Evolutionary conservation across 2,797 vertebrate species (phyloP).

Genomic region (Danio tinwini): DNA sequence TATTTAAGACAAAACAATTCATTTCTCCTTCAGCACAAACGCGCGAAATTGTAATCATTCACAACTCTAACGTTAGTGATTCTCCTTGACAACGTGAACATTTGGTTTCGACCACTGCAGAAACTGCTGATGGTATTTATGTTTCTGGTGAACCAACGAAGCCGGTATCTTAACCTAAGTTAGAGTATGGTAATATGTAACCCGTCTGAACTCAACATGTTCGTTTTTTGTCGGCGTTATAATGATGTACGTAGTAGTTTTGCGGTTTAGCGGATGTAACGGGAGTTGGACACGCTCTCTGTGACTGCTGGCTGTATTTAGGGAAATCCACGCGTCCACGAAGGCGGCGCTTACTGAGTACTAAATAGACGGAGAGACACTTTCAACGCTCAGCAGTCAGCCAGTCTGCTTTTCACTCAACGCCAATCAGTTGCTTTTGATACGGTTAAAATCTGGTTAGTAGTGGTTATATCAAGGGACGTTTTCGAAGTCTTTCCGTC

Average conservation of each 20-base stretch:
- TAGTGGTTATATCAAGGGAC: slow-evolving; percentile 9
- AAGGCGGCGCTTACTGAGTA: slow-evolving; percentile 52
- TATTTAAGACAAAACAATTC: background rate
- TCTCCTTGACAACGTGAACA: background rate
- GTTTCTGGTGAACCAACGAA: background rate
- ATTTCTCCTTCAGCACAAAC: background rate
- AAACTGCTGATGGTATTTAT: too few relatives aligned
- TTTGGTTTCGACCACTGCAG: background rate
- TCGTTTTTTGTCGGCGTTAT: background rate
- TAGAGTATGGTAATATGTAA: background rate
- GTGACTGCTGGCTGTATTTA: slow-evolving; percentile 28
- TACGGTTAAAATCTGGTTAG: background rate
- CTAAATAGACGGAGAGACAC: slow-evolving; percentile 8
- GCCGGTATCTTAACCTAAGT: background rate
- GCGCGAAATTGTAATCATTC: background rate
- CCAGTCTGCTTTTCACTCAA: slow-evolving; percentile 7
- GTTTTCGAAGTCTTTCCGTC: background rate
- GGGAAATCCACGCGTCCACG: slow-evolving; percentile 53
- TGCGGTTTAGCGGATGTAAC: slow-evolving; percentile 3
- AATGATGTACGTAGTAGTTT: background rate
- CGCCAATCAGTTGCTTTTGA: background rate
- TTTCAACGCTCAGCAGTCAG: slow-evolving; percentile 24
- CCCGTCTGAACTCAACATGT: background rate
- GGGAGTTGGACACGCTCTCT: background rate
- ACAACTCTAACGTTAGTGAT: background rate